These are phyloP conservation scores for Barnardius zonarius DNA, from an alignment of 2,113 vertebrate species.

Conservation along the genomic window DNA sequence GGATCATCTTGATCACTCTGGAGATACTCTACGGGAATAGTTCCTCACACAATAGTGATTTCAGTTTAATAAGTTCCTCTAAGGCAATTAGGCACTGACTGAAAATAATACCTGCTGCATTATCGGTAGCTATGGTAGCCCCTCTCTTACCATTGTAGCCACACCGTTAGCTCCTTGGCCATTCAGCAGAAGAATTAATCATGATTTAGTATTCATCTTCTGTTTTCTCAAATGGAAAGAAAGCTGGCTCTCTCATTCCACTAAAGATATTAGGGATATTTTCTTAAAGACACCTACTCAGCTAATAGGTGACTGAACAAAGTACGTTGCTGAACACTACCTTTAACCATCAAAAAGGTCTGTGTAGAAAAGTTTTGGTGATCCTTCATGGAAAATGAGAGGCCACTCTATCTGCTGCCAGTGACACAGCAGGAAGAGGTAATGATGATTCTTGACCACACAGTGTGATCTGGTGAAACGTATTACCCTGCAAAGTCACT, in stretches of 20 bases:
- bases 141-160: neutral
- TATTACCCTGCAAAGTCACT: neutral
- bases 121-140: conserved; percentile 2
- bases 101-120: conserved; percentile 24
- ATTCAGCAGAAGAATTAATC: neutral
- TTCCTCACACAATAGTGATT: conserved; percentile 1
- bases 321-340: neutral
- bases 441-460: neutral
- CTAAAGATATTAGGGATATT: neutral
- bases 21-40: neutral
- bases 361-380: neutral
- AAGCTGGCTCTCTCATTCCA: neutral
- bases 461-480: neutral
- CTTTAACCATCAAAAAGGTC: neutral
- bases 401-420: neutral
- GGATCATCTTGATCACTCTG: conserved; percentile 31
- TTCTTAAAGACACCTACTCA: neutral
- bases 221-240: neutral
- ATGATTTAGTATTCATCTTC: neutral
- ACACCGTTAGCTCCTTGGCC: neutral
- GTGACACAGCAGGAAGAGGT: neutral
- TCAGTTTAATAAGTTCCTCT: conserved; percentile 37
- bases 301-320: neutral
- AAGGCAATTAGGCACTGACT: conserved; percentile 25
- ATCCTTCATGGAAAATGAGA: neutral